A percentile compares a stretch with the other conserved stretches of the same genome.
These are phyloP conservation scores for Frankliniella fusca DNA, from an alignment of 2,888 invertebrate genomes.

Conservation along the genomic window DNA sequence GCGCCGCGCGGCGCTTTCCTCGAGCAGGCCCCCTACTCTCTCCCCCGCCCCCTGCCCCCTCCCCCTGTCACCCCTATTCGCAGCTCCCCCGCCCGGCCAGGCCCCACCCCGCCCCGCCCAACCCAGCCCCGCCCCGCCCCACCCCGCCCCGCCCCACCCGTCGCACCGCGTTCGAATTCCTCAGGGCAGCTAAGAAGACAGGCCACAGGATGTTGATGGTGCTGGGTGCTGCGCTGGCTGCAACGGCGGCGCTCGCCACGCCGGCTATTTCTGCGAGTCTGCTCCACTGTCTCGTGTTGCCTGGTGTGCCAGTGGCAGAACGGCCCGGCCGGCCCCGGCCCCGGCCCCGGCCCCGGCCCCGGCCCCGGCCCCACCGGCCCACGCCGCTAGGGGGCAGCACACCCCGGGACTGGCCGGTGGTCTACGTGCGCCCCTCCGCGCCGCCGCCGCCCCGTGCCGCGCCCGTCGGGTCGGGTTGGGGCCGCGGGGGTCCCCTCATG, in stretches of 20 bases:
- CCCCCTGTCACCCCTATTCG: background rate
- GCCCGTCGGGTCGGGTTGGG: too few relatives aligned
- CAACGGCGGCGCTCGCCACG: background rate
- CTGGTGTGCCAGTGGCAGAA: background rate
- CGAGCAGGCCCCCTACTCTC: background rate
- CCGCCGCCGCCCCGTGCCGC: too few relatives aligned
- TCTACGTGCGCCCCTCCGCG: too few relatives aligned
- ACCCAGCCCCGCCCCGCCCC: background rate
- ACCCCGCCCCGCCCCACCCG: background rate
- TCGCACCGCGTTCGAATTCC: background rate
- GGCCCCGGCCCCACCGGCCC: background rate
- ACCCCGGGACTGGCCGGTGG: too few relatives aligned
- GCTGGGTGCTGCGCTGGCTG: background rate
- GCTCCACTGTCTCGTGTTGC: background rate
- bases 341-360: background rate
- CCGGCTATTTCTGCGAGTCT: slow-evolving; percentile 14
- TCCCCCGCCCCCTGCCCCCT: background rate
- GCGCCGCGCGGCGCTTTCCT: background rate
- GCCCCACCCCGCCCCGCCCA: background rate
- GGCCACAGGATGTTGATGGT: background rate
- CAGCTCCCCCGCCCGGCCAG: background rate
- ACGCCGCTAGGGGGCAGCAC: background rate
- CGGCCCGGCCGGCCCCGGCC: too few relatives aligned
- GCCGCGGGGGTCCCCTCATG: too few relatives aligned
- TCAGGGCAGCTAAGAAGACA: background rate